Conservation (phyloP, 1,140 invertebrate species). For the Brachionus calyciflorus region DNA sequence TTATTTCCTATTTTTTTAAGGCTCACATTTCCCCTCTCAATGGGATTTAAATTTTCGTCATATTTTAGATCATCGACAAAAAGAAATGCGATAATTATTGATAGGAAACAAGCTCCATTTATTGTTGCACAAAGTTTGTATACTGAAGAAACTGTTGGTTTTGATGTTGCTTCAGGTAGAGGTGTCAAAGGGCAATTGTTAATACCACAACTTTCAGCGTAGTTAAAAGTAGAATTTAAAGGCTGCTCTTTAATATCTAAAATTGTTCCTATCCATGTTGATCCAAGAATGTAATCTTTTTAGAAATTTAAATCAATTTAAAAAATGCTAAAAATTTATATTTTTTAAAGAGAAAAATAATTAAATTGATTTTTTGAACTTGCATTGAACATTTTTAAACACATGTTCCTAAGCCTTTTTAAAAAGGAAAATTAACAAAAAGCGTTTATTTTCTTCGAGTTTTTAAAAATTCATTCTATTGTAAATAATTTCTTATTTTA, state of each 20-base stretch:
- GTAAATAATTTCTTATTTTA: no score
- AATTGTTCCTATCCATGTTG: conserved; percentile 41
- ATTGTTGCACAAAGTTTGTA: conserved; percentile 5
- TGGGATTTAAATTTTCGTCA: conserved; percentile 36
- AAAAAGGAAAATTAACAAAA: not conserved
- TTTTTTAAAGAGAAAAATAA: not conserved
- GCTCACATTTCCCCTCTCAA: not conserved
- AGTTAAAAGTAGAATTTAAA: conserved; percentile 30
- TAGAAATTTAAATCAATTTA: no score
- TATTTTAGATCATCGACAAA: conserved; percentile 38
- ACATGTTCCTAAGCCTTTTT: no score
- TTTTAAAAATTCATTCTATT: no score
- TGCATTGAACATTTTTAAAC: no score
- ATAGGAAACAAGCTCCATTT: conserved; percentile 31
- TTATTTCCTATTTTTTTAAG: conserved; percentile 35
- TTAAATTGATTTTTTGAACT: not conserved
- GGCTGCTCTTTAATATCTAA: conserved; percentile 32
- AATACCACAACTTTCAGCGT: conserved; percentile 7
- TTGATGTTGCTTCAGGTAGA: conserved; percentile 21
- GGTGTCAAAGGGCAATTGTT: conserved; percentile 37
- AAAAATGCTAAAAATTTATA: no score
- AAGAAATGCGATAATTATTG: not conserved
- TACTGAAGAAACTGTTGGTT: conserved; percentile 5
- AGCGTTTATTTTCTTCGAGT: no score
- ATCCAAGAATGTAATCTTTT: conserved; percentile 35